Evolutionary conservation across 2,888 invertebrate genomes (phyloP), one percentile per base, ranked within the genome.

Genomic region (Nebria salina): DNA sequence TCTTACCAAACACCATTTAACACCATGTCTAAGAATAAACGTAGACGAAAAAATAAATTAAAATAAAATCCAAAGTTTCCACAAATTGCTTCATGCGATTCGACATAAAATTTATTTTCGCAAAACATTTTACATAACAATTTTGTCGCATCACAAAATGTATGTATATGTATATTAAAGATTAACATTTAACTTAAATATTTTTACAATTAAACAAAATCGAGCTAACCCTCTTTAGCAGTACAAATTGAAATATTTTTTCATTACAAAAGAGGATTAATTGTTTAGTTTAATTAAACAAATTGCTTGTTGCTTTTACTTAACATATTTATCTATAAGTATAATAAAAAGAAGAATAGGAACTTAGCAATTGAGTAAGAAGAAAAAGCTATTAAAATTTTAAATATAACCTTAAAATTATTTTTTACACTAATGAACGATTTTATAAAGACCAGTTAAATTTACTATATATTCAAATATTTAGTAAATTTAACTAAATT

Each of bases 141-240:
- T 54, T 79, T 79, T 79, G 79, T 73, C 65, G 75, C 73, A 79
- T 79, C 75, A 75, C 79, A 79, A 79, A 79, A 74, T 79, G 75
- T 74, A 79, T 66, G 68, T 75, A 66, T 43, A 11, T 54, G 13
- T 34, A 54, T 54, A 54, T 54, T 54, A 54, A 54, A 54, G 54
- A 11, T 7, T 54, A 54, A 54, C 20, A 68, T 72, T 72, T 41
- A 26, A 26, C 25, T 74, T 43, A 43, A 43, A 11, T 74, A 74
- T 54, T 9, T 54, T 54, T 43, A 74, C 64, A 74, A 42, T n/a
- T 74, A 43, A 74, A 43, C 41, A 74, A 42, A 74, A 5, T 68
- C 9, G 34, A 11, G n/a, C 13, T 68, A 68, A 54, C 54, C 54
- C 54, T 54, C 54, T 54, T 7, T 11, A 5, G 34, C 66, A 20